phyloP scores from a whole-genome alignment of 2,888 invertebrate species.

The Pseudolycoriella hygida region DNA sequence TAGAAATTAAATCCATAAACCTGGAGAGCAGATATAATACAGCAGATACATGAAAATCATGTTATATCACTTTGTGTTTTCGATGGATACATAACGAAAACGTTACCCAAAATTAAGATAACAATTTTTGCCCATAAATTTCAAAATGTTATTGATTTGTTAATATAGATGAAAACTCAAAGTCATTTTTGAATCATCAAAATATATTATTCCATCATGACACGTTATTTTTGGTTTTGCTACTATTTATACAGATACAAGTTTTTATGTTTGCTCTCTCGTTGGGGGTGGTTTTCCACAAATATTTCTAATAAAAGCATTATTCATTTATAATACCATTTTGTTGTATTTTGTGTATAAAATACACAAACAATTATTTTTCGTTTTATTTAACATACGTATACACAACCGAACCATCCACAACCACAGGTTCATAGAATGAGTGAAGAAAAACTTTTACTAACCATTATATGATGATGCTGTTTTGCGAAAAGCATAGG shows the following conservation, averaged over 20 bases:
- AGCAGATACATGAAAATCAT: no score
- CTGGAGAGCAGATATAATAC: no score
- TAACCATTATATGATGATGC: no score
- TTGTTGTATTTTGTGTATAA: neutral
- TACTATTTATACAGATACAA: neutral
- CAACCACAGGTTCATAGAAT: no score
- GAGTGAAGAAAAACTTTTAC: no score
- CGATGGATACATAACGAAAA: neutral
- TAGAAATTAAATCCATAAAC: no score
- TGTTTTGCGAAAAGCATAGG: no score
- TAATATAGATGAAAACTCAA: conserved; percentile 7
- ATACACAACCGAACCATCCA: neutral
- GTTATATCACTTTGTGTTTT: no score
- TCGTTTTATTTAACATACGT: neutral
- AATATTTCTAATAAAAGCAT: conserved; percentile 5
- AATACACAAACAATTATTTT: neutral
- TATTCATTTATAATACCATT: conserved; percentile 1
- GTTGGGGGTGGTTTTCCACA: neutral
- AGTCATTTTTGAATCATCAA: conserved; percentile 13
- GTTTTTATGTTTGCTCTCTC: neutral
- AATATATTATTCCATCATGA: conserved; percentile 13
- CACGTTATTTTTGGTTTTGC: conserved; percentile 10
- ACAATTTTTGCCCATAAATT: neutral
- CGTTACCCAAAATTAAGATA: conserved; percentile 2
- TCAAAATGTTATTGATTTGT: conserved; percentile 3